A percentile compares a stretch with the other conserved stretches of the same genome.
Evolutionary conservation across 2,113 vertebrate species (phyloP).

Genomic region (Gallinago media): DNA sequence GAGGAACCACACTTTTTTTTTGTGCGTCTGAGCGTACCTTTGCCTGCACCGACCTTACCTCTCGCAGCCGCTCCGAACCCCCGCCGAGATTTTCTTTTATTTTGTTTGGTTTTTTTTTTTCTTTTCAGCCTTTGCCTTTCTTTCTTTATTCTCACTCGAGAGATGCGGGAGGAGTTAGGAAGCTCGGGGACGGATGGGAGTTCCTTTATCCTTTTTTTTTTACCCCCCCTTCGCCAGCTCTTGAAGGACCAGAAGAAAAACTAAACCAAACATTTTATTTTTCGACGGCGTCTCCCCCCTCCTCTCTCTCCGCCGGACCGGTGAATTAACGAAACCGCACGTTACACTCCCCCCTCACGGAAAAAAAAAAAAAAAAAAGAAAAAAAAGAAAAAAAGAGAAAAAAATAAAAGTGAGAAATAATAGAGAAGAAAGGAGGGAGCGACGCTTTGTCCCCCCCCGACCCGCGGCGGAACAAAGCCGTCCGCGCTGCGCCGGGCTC

Average conservation of each 20-base stretch:
- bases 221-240: background rate
- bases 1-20: conserved; percentile 67
- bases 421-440: conserved; percentile 8
- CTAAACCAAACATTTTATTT: conserved; percentile 28
- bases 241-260: conserved; percentile 43
- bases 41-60: background rate
- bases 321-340: conserved; percentile 3
- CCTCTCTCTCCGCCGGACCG: background rate
- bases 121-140: background rate
- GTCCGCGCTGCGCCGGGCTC: background rate
- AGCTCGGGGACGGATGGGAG: conserved; percentile 27
- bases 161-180: conserved; percentile 68
- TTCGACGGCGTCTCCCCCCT: background rate
- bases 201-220: background rate
- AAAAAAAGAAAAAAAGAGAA: background rate
- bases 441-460: background rate
- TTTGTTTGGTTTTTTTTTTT: background rate
- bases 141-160: conserved; percentile 46
- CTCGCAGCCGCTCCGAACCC: conserved; percentile 46
- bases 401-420: background rate
- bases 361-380: background rate
- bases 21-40: conserved; percentile 46
- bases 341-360: background rate
- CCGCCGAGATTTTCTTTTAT: conserved; percentile 10
- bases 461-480: conserved; percentile 72